These are phyloP conservation scores for Bettongia penicillata DNA, from an alignment of 2,113 vertebrate species.

Conservation along the genomic window DNA sequence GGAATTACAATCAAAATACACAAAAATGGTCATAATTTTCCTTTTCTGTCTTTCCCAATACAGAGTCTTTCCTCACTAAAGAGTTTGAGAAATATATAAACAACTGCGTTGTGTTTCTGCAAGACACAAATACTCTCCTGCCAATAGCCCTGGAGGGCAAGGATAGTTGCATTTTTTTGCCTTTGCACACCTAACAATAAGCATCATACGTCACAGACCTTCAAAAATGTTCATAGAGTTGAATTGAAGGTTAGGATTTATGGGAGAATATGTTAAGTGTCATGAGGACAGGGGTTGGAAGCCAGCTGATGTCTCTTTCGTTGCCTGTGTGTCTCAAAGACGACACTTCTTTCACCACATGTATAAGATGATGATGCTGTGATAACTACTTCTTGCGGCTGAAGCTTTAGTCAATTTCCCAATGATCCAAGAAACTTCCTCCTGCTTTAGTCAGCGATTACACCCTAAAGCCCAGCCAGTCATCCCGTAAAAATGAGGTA, in stretches of 20 bases:
- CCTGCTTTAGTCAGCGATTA: background rate
- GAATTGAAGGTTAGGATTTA: background rate
- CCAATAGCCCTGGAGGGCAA: background rate
- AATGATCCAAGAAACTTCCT: background rate
- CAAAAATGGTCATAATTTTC: background rate
- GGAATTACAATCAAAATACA: background rate
- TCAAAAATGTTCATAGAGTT: background rate
- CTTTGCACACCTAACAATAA: background rate
- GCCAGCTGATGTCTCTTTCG: background rate
- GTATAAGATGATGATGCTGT: background rate
- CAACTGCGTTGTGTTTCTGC: background rate
- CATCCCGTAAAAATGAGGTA: background rate
- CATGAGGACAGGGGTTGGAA: background rate
- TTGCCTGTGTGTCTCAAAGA: background rate
- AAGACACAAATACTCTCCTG: background rate
- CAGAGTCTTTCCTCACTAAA: background rate
- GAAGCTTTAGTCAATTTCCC: background rate
- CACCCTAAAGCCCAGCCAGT: slow-evolving; percentile 12
- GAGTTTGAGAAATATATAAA: background rate
- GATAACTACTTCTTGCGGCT: background rate
- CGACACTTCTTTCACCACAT: background rate
- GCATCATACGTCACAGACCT: background rate
- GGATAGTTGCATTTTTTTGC: background rate
- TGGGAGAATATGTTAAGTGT: background rate
- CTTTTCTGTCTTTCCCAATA: slow-evolving; percentile 10